Conservation (phyloP, 2,888 invertebrate genomes). For the Drosophila austrosaltans region DNA sequence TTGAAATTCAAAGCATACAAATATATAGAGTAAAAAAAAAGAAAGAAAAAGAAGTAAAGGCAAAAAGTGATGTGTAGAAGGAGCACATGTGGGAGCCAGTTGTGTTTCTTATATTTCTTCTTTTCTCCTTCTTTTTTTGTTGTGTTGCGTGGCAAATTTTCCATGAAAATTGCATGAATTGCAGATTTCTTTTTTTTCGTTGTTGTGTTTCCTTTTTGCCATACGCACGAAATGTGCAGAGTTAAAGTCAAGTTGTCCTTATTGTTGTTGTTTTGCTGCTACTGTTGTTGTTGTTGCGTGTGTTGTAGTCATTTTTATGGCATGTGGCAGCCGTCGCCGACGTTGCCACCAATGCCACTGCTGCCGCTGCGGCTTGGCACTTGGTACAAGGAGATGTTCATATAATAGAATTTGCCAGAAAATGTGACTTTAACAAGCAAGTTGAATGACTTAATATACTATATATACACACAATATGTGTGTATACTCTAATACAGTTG, state of each 20-base stretch:
- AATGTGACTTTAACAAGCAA: constrained; percentile 56
- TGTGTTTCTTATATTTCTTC: constrained; percentile 37
- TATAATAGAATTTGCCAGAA: constrained; percentile 62
- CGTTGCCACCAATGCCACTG: constrained; percentile 28
- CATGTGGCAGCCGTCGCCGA: constrained; percentile 33
- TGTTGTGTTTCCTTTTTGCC: too few relatives aligned
- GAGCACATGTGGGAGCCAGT: constrained; percentile 33
- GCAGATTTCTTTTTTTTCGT: constrained; percentile 61
- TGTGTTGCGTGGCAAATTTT: constrained; percentile 69
- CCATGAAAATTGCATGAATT: constrained; percentile 79
- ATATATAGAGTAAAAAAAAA: constrained; percentile 4
- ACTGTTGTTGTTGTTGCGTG: constrained; percentile 57
- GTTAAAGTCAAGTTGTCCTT: constrained; percentile 39
- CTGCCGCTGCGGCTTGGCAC: constrained; percentile 55
- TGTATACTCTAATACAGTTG: background rate
- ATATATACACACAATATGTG: constrained; percentile 2
- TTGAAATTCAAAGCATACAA: constrained; percentile 73
- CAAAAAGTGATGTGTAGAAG: background rate
- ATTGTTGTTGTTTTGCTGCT: constrained; percentile 24
- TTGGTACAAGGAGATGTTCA: constrained; percentile 32
- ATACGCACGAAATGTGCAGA: constrained; percentile 74
- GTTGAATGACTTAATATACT: constrained; percentile 62
- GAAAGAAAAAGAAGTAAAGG: background rate
- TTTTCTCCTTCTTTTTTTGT: constrained; percentile 40
- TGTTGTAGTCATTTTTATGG: constrained; percentile 68